These are phyloP conservation scores for Xiphorhynchus erythropygius DNA, from an alignment of 2,797 vertebrate genomes.

Conservation along the genomic window DNA sequence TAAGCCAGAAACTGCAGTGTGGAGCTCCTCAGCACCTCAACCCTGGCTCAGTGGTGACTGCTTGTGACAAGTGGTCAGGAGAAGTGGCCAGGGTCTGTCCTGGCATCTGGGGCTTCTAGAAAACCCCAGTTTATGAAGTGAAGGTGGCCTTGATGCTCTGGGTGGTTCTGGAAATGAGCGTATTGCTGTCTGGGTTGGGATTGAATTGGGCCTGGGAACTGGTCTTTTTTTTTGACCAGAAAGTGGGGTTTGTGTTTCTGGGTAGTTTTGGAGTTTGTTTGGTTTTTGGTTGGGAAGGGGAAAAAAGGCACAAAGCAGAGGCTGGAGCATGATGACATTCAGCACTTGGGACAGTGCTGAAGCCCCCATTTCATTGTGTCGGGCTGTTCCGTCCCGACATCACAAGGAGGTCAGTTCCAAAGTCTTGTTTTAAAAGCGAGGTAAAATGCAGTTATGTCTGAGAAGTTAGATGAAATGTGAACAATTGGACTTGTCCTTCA, in stretches of 20 bases:
- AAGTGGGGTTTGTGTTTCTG: not conserved
- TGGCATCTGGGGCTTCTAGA: rapidly evolving
- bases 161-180: not conserved
- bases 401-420: not conserved
- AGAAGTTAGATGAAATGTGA: not conserved
- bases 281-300: not conserved
- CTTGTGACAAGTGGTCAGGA: not conserved
- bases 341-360: not conserved
- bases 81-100: not conserved
- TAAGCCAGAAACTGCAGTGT: not conserved
- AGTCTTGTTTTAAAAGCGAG: not conserved
- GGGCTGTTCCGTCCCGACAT: rapidly evolving
- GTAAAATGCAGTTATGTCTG: not conserved
- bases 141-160: not conserved
- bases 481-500: not conserved
- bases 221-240: not conserved
- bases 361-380: not conserved
- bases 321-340: not conserved
- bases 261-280: not conserved
- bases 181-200: not conserved
- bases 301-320: not conserved
- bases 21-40: not conserved
- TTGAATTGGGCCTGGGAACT: not conserved
- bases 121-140: not conserved
- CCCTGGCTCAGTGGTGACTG: rapidly evolving